Conservation (phyloP, 2,888 invertebrate genomes). For the Blera fallax region DNA sequence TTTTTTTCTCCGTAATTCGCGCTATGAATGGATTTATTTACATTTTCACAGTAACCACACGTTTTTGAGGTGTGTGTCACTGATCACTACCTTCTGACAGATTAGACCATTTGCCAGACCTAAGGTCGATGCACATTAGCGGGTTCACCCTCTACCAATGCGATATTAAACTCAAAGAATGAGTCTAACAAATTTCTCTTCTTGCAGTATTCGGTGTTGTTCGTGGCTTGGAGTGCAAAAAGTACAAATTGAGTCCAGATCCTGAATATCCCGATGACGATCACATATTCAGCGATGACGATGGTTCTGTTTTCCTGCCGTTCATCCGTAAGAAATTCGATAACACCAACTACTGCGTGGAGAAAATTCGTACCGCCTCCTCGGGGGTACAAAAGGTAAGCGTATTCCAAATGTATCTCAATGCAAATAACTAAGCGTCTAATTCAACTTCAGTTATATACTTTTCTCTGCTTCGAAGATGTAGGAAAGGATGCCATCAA, state of each 20-base stretch:
- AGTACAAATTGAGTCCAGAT: conserved; percentile 78
- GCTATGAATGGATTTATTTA: no score
- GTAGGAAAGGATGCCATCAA: conserved; percentile 78
- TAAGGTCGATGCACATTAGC: no score
- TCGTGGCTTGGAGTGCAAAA: conserved; percentile 77
- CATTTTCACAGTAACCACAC: no score
- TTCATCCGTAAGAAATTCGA: conserved; percentile 75
- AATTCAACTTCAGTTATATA: conserved; percentile 77
- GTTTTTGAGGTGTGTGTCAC: no score
- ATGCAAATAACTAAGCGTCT: conserved; percentile 25
- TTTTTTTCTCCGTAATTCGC: no score
- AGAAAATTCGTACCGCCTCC: conserved; percentile 75
- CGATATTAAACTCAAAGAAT: no score
- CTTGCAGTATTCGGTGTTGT: conserved; percentile 78
- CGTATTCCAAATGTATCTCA: conserved; percentile 11
- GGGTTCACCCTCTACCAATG: no score
- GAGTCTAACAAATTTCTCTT: background rate
- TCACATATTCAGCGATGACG: conserved; percentile 77
- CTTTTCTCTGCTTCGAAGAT: conserved; percentile 80
- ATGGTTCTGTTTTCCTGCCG: conserved; percentile 78
- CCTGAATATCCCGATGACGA: conserved; percentile 75
- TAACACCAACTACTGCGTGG: conserved; percentile 79
- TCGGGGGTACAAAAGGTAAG: conserved; percentile 76
- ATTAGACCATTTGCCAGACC: no score
- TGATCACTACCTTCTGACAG: no score